phyloP scores from a whole-genome alignment of 2,888 invertebrate species.

The Drosophila planitibia region DNA sequence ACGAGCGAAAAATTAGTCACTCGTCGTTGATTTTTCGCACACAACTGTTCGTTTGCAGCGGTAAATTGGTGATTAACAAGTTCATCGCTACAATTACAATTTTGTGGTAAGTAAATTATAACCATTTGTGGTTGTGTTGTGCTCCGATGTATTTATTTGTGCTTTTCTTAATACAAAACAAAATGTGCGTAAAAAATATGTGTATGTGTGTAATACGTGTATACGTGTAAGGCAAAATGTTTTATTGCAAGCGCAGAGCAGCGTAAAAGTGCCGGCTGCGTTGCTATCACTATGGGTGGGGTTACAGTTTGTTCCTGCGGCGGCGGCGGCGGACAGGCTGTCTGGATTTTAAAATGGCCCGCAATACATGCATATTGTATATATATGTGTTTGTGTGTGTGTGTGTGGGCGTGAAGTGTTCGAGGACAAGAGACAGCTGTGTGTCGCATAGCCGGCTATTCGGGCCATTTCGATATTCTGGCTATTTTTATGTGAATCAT shows the following conservation, averaged over 20 bases:
- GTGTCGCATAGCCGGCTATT: constrained; percentile 26
- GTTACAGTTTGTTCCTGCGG: constrained; percentile 48
- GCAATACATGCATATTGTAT: constrained; percentile 11
- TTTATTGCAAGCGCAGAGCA: constrained; percentile 25
- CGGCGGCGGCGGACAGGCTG: constrained; percentile 35
- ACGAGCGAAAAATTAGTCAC: constrained; percentile 54
- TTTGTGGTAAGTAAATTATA: constrained; percentile 51
- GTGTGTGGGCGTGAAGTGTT: constrained; percentile 50
- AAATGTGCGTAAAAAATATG: constrained; percentile 53
- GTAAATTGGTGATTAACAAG: constrained; percentile 34
- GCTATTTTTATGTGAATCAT: constrained; percentile 77
- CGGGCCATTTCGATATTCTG: constrained; percentile 44
- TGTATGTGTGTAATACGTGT: not conserved
- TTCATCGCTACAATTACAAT: constrained; percentile 28
- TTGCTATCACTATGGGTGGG: constrained; percentile 46
- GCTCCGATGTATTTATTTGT: constrained; percentile 14
- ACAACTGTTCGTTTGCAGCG: constrained; percentile 42
- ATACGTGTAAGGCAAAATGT: constrained; percentile 5
- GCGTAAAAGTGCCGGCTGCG: constrained; percentile 55
- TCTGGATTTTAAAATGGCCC: constrained; percentile 53
- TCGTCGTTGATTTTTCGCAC: constrained; percentile 59
- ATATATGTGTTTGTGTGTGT: constrained; percentile 5
- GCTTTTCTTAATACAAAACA: constrained; percentile 35
- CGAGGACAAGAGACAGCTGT: constrained; percentile 70
- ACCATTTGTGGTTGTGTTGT: constrained; percentile 19